Conservation (phyloP, 2,113 vertebrate genomes). For the Pipra filicauda region DNA sequence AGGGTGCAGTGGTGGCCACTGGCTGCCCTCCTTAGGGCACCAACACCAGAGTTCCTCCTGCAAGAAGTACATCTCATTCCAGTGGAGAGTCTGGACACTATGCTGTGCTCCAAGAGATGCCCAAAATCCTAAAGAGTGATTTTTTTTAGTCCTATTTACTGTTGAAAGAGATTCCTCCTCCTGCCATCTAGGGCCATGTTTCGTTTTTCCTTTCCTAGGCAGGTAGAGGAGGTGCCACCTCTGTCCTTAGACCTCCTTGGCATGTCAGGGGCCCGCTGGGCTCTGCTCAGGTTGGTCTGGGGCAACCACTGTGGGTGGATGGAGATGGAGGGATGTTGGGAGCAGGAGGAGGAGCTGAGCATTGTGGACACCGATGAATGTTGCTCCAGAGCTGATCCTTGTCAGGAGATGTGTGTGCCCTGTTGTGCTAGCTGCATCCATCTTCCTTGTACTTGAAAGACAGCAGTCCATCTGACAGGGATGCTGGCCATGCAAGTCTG, state of each 20-base stretch:
- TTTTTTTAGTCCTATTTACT: not conserved
- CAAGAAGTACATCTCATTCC: not conserved
- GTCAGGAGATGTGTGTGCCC: not conserved
- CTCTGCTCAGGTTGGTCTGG: not conserved
- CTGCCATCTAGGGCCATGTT: not conserved
- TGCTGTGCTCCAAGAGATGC: not conserved
- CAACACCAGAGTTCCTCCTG: not conserved
- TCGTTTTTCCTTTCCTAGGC: not conserved
- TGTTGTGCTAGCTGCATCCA: not conserved
- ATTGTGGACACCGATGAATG: not conserved
- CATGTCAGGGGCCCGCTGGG: not conserved
- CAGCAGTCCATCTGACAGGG: not conserved
- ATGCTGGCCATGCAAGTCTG: not conserved
- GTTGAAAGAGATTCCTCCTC: not conserved
- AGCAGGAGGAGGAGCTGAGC: not conserved
- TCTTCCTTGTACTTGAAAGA: not conserved
- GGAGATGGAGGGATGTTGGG: not conserved
- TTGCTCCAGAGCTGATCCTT: not conserved
- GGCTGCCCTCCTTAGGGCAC: not conserved
- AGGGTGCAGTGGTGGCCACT: not conserved
- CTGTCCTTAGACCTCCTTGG: accelerated
- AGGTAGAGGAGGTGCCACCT: not conserved
- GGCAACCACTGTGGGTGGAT: not conserved
- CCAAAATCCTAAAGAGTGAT: not conserved
- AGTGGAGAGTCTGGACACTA: not conserved